Conservation (phyloP, 2,888 invertebrate species). For the Cephonodes hylas region DNA sequence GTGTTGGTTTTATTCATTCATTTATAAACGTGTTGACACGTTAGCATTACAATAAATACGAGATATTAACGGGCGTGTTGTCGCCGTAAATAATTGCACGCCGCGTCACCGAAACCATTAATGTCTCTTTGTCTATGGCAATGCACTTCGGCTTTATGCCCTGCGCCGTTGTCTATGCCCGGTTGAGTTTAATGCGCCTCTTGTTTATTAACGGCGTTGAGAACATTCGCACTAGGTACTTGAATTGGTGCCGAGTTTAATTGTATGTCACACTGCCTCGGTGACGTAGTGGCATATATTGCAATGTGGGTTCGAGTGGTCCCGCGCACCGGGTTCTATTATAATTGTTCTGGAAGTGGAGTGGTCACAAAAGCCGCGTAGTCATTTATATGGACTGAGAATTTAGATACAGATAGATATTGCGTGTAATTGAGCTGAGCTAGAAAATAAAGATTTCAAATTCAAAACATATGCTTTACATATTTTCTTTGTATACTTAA, state of each 20-base stretch:
- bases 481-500: background rate
- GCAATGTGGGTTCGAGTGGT: too few relatives aligned
- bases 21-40: background rate
- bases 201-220: background rate
- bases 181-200: background rate
- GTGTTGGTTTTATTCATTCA: background rate
- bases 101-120: constrained; percentile 29
- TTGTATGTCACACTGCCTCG: too few relatives aligned
- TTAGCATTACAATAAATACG: background rate
- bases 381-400: too few relatives aligned
- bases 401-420: too few relatives aligned
- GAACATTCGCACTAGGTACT: background rate
- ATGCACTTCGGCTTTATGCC: background rate
- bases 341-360: too few relatives aligned
- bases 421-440: too few relatives aligned
- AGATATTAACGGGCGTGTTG: constrained; percentile 30
- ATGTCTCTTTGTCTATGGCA: constrained; percentile 32
- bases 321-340: too few relatives aligned
- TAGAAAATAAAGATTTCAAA: too few relatives aligned
- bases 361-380: too few relatives aligned
- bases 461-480: too few relatives aligned
- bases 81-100: constrained; percentile 27
- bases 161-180: background rate
- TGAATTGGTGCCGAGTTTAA: too few relatives aligned
- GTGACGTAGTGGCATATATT: too few relatives aligned